Evolutionary conservation across 1,140 invertebrate species (phyloP).

Genomic region (Euwallacea fornicatus): DNA sequence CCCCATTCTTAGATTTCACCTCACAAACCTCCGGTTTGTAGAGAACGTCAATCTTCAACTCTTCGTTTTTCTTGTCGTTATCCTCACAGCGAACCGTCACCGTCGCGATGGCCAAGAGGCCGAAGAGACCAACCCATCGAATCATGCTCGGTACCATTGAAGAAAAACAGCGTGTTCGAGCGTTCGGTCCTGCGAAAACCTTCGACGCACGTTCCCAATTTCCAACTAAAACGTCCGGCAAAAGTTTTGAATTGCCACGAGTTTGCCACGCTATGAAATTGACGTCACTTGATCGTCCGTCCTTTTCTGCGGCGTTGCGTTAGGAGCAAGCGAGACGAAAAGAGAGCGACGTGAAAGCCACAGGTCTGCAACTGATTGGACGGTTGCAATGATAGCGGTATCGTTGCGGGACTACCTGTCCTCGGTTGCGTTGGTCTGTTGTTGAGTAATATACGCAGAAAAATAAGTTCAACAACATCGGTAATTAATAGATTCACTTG

Average conservation of each 20-base stretch:
- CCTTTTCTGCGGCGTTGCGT: conserved; percentile 22
- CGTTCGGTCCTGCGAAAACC: not conserved
- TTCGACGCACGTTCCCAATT: conserved; percentile 36
- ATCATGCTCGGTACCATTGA: conserved; percentile 45
- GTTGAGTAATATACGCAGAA: no score
- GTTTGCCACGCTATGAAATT: conserved; percentile 39
- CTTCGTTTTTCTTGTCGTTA: conserved; percentile 31
- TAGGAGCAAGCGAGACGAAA: conserved; percentile 26
- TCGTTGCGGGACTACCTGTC: conserved; percentile 33
- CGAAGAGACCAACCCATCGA: conserved; percentile 51
- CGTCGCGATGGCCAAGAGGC: conserved; percentile 35
- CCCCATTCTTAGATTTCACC: conserved; percentile 79
- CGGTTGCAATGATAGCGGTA: conserved; percentile 36
- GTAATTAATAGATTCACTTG: no score
- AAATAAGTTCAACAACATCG: no score
- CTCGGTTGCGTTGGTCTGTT: not conserved
- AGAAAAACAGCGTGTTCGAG: conserved; percentile 14
- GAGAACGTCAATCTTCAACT: conserved; percentile 79
- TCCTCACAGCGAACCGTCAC: conserved; percentile 16
- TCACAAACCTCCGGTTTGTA: conserved; percentile 80
- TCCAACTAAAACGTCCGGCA: conserved; percentile 37
- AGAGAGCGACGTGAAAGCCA: conserved; percentile 42
- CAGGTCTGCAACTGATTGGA: conserved; percentile 46
- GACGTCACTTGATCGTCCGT: conserved; percentile 29
- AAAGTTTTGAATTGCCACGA: conserved; percentile 31